Evolutionary conservation across 2,888 invertebrate species (phyloP).

Genomic region (Chaetoderma sp.): DNA sequence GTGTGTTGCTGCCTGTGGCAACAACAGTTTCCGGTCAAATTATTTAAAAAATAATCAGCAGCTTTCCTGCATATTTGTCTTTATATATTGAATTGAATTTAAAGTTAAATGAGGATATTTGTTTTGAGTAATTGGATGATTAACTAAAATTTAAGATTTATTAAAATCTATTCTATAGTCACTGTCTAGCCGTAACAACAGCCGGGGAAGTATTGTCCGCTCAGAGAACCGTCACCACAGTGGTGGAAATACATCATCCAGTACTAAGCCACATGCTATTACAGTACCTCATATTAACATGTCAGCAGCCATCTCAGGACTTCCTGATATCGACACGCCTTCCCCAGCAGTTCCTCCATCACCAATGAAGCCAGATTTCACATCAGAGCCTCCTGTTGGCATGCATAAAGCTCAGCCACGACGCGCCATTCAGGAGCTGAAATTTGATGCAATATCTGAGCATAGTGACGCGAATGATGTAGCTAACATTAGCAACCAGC

Average conservation of each 20-base stretch:
- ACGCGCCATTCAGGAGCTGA: conserved; percentile 40
- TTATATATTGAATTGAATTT: background rate
- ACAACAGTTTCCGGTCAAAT: no score
- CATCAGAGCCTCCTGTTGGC: conserved; percentile 50
- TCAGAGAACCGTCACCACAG: background rate
- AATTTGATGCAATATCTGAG: conserved; percentile 23
- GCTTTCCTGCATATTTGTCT: no score
- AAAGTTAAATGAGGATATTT: background rate
- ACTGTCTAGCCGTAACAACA: background rate
- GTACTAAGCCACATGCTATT: background rate
- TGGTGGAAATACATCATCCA: background rate
- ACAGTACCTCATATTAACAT: background rate
- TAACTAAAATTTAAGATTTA: background rate
- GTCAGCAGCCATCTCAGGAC: background rate
- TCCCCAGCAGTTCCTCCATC: conserved; percentile 51
- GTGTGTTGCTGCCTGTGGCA: no score
- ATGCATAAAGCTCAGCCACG: conserved; percentile 44
- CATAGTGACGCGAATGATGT: background rate
- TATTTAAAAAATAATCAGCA: no score
- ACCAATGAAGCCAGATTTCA: conserved; percentile 57
- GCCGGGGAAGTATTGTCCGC: background rate
- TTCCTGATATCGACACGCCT: background rate
- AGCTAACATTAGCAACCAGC: background rate
- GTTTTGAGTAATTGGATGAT: background rate
- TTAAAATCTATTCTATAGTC: background rate